Evolutionary conservation across 2,113 vertebrate genomes (phyloP).

Genomic region (Mugil cephalus): DNA sequence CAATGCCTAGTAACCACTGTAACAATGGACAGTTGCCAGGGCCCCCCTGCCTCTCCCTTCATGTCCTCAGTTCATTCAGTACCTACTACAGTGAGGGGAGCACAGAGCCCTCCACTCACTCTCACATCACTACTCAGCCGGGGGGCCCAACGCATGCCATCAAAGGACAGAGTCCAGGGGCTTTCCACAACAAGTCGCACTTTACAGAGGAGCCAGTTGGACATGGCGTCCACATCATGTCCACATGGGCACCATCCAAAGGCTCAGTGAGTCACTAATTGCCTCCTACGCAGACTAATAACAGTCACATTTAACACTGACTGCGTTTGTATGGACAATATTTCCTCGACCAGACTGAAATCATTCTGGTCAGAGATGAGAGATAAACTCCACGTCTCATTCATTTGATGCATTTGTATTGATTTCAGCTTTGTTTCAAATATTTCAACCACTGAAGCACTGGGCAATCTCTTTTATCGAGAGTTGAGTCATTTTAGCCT

Average conservation of each 20-base stretch:
- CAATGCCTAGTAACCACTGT: constrained; percentile 63
- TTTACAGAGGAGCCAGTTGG: constrained; percentile 21
- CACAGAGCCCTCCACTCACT: constrained; percentile 3
- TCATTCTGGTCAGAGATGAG: too few species aligned
- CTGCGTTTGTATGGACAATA: too few species aligned
- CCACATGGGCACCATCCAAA: background rate
- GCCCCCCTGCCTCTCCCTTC: background rate
- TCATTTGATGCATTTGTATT: too few species aligned
- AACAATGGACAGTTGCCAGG: constrained; percentile 65
- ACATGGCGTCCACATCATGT: constrained; percentile 24
- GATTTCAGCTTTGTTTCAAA: too few species aligned
- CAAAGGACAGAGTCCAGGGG: constrained; percentile 37
- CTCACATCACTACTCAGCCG: constrained; percentile 35
- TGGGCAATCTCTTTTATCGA: too few species aligned
- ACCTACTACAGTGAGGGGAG: constrained; percentile 56
- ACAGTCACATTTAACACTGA: constrained; percentile 17
- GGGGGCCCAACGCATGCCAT: constrained; percentile 39
- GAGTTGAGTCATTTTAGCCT: too few species aligned
- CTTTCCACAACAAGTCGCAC: constrained; percentile 43
- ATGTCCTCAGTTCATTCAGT: constrained; percentile 45
- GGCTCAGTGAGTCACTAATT: constrained; percentile 16
- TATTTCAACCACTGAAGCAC: too few species aligned
- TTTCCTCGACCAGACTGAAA: too few species aligned
- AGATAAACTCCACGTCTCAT: too few species aligned
- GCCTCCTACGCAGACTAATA: background rate